Percentiles rank a stretch among this genome's conserved stretches.
phyloP scores from a whole-genome alignment of 1,140 invertebrate genomes.

The Chironomus tepperi region DNA sequence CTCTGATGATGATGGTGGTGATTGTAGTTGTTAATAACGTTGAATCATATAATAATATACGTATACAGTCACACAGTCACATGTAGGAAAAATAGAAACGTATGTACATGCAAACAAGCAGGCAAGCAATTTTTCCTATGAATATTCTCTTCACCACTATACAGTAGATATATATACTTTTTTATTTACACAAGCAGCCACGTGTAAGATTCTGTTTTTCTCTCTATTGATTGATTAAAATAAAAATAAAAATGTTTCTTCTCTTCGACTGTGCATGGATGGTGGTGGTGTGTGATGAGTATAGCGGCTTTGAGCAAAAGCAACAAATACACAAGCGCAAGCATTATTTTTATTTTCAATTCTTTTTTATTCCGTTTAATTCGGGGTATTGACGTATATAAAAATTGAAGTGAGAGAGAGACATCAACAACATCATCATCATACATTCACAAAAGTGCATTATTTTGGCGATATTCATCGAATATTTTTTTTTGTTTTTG shows the following conservation, averaged over 20 bases:
- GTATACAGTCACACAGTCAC: no score
- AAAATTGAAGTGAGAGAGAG: not conserved
- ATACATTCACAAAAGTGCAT: not conserved
- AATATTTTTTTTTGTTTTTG: not conserved
- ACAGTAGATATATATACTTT: not conserved
- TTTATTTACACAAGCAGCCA: constrained; percentile 13
- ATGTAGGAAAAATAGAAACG: no score
- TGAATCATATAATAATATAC: no score
- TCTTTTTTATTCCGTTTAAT: not conserved
- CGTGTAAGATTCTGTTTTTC: constrained; percentile 18
- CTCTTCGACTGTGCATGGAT: not conserved
- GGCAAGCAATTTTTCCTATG: not conserved
- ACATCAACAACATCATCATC: constrained; percentile 1
- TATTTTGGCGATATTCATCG: constrained; percentile 6
- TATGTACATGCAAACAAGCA: not conserved
- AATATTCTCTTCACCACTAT: not conserved
- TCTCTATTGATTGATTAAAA: constrained; percentile 23
- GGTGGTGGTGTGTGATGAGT: no score
- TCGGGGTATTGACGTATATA: constrained; percentile 6
- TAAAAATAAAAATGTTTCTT: constrained; percentile 18
- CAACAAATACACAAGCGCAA: constrained; percentile 12
- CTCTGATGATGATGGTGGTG: no score
- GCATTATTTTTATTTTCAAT: not conserved
- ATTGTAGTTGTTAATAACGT: not conserved
- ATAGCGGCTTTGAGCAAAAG: constrained; percentile 5